Percentiles rank a stretch among this genome's conserved stretches.
phyloP scores from a whole-genome alignment of 2,113 vertebrate species.

The Pterocles burchelli region DNA sequence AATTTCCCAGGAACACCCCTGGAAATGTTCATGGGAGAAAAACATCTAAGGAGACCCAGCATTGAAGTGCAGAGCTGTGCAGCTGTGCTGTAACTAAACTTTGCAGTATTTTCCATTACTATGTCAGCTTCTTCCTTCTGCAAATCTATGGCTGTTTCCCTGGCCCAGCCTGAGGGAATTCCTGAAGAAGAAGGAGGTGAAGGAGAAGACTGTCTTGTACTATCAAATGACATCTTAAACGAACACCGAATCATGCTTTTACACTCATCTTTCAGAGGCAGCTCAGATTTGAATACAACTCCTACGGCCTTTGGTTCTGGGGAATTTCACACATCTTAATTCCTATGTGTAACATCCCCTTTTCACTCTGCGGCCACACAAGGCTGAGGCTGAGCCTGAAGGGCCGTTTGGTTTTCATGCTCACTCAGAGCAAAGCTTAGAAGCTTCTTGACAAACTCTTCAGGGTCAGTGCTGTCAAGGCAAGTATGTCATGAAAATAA shows the following conservation, averaged over 20 bases:
- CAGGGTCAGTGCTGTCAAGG: slow-evolving; percentile 17
- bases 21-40: not conserved
- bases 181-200: not conserved
- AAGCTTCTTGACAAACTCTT: slow-evolving; percentile 20
- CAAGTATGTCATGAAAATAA: slow-evolving; percentile 46
- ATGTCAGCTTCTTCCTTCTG: not conserved
- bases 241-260: not conserved
- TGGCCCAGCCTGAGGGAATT: not conserved
- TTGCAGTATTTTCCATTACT: not conserved
- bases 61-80: fast-evolving
- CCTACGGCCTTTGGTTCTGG: not conserved
- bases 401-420: slow-evolving; percentile 14
- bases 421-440: slow-evolving; percentile 21
- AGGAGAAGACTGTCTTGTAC: not conserved
- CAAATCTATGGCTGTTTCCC: not conserved
- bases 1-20: fast-evolving
- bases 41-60: not conserved
- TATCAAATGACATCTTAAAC: not conserved
- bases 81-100: not conserved
- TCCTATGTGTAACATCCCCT: slow-evolving; percentile 17
- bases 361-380: not conserved
- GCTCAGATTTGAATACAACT: not conserved
- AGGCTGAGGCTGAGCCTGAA: not conserved
- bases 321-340: slow-evolving; percentile 34
- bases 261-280: not conserved